These are phyloP conservation scores for Agraylea sexmaculata DNA, from an alignment of 1,140 invertebrate genomes.

Conservation along the genomic window DNA sequence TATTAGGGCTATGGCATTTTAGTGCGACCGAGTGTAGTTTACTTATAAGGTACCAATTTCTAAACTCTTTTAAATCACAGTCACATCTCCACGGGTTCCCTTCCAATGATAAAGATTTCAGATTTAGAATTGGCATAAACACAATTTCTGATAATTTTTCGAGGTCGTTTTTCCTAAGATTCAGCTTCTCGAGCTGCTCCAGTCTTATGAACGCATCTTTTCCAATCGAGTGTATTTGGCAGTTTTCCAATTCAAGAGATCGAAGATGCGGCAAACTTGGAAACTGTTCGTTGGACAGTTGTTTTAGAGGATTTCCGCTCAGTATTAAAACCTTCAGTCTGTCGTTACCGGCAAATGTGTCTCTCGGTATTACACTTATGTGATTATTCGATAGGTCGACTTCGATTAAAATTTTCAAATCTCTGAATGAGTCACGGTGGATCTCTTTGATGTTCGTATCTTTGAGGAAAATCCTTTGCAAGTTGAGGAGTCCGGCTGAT, in stretches of 20 bases:
- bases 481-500: slow-evolving; percentile 54
- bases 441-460: slow-evolving; percentile 53
- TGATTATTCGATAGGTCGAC: slow-evolving; percentile 69
- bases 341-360: slow-evolving; percentile 66
- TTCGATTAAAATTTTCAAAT: slow-evolving; percentile 67
- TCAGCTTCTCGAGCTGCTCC: slow-evolving; percentile 54
- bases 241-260: slow-evolving; percentile 57
- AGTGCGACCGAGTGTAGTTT: slow-evolving; percentile 54
- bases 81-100: slow-evolving; percentile 76
- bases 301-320: slow-evolving; percentile 57
- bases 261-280: slow-evolving; percentile 57
- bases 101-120: slow-evolving; percentile 61
- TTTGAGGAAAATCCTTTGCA: slow-evolving; percentile 62
- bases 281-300: slow-evolving; percentile 53
- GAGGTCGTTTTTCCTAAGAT: slow-evolving; percentile 56
- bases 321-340: slow-evolving; percentile 54
- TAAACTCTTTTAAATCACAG: slow-evolving; percentile 60
- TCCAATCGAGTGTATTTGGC: slow-evolving; percentile 51
- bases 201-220: slow-evolving; percentile 53
- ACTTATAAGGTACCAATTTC: slow-evolving; percentile 57
- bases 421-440: slow-evolving; percentile 61
- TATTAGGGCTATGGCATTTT: slow-evolving; percentile 47
- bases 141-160: slow-evolving; percentile 50
- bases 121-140: slow-evolving; percentile 49
- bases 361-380: slow-evolving; percentile 50